Evolutionary conservation across 2,888 invertebrate genomes (phyloP).

Genomic region (Corbicula japonica): DNA sequence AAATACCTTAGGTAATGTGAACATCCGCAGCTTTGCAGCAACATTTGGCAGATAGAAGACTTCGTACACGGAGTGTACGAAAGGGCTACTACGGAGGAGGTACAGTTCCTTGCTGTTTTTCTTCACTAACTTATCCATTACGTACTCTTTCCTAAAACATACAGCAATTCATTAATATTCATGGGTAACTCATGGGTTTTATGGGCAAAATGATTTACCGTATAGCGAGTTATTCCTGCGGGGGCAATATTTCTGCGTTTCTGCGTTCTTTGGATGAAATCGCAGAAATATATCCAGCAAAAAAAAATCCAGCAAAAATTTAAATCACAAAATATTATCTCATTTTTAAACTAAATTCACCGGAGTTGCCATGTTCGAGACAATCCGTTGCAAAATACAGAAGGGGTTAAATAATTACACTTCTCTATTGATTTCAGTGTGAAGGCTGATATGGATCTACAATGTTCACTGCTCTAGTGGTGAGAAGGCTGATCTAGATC

Average conservation of each 20-base stretch:
- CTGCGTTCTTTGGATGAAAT: not conserved
- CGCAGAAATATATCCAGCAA: too few species aligned
- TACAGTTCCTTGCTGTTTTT: constrained; percentile 30
- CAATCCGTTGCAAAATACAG: too few species aligned
- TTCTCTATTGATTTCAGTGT: too few species aligned
- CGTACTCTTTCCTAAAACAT: constrained; percentile 24
- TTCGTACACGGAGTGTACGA: constrained; percentile 18
- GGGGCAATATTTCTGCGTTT: not conserved
- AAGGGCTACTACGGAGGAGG: constrained; percentile 19
- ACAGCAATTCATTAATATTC: not conserved
- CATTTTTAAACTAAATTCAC: too few species aligned
- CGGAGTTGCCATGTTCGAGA: too few species aligned
- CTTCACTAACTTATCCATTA: constrained; percentile 17
- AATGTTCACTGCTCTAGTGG: too few species aligned
- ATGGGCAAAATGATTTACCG: not conserved
- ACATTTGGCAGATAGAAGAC: constrained; percentile 16
- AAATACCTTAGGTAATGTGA: constrained; percentile 27
- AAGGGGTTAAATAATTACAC: too few species aligned
- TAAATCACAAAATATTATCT: too few species aligned
- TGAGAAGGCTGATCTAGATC: too few species aligned
- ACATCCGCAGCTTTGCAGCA: not conserved
- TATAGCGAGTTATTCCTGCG: not conserved
- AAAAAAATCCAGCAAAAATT: too few species aligned
- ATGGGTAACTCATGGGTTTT: not conserved
- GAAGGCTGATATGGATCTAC: too few species aligned